Evolutionary conservation across 1,140 invertebrate species (phyloP).

Genomic region (Coenobita brevimanus): DNA sequence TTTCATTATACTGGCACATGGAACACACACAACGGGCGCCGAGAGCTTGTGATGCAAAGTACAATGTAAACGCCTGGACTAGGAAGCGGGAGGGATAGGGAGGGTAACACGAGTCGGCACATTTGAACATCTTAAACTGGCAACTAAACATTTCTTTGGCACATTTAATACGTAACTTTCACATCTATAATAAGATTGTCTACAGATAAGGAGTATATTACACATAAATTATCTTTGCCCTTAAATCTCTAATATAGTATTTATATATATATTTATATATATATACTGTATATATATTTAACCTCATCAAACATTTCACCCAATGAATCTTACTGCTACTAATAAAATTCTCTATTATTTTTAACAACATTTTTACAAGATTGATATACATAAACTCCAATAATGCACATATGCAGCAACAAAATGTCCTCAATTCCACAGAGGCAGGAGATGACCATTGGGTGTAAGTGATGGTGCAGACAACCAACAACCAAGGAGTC

Average conservation of each 20-base stretch:
- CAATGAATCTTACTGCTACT: slow-evolving; percentile 28
- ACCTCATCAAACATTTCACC: slow-evolving; percentile 29
- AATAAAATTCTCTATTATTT: background rate
- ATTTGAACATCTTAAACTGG: slow-evolving; percentile 40
- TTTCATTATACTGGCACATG: slow-evolving; percentile 50
- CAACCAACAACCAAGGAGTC: slow-evolving; percentile 21
- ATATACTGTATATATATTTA: slow-evolving; percentile 25
- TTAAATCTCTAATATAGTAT: slow-evolving; percentile 42
- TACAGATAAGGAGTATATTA: slow-evolving; percentile 63
- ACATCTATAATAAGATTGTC: slow-evolving; percentile 66
- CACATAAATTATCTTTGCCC: slow-evolving; percentile 48
- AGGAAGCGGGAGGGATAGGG: slow-evolving; percentile 27
- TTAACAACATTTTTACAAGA: background rate
- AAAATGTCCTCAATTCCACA: background rate
- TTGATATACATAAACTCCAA: too few relatives aligned
- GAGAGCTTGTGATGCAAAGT: slow-evolving; percentile 49
- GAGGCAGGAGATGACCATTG: slow-evolving; percentile 13
- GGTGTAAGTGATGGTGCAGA: slow-evolving; percentile 36
- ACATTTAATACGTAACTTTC: slow-evolving; percentile 64
- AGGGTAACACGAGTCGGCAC: slow-evolving; percentile 40
- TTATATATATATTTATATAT: slow-evolving; percentile 33
- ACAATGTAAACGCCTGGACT: slow-evolving; percentile 36
- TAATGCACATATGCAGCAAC: background rate
- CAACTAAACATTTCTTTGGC: slow-evolving; percentile 58
- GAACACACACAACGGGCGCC: slow-evolving; percentile 49